Evolutionary conservation across 2,797 vertebrate species (phyloP), one percentile per base, ranked within the genome.

Genomic region (Otolemur crassicaudatus): DNA sequence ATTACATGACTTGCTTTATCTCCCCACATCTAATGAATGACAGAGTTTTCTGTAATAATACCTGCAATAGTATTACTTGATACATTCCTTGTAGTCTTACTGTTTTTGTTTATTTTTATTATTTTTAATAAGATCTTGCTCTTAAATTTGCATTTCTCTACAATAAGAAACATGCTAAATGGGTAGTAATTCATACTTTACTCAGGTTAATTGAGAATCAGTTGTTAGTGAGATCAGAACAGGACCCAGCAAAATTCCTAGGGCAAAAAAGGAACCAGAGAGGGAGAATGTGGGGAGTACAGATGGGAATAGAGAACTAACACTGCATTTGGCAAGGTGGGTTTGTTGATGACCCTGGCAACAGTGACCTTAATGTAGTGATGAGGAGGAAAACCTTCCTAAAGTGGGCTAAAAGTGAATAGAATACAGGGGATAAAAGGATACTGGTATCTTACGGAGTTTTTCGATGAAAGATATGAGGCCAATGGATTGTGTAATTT

Each of bases 141-240:
- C 93, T 77, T 94, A 89, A 96, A 77, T 96, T 95, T 91, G 25
- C 3, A 20, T 95, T 92, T 95, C 75, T 95, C 63, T 94, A 70
- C 75, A 76, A 61, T 46, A 94, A 81, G 25, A 10, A 92, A 19
- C 13, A 9, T 60, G 12, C 27, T 77, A 77, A 92, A 53, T 67
- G n/a, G 86, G 65, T 87, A 91, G 17, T 19, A 63, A 88, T 92
- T 53, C 82, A 70, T 58, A 70, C 27, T 96, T 92, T 70, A 79
- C 70, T 86, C 11, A 56, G 34, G 1, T 63, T 88, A 63, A 43
- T 76, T 75, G 90, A 95, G 75, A 91, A 61, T 75, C 27, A 58
- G 19, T 83, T 90, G 25, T 75, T 63, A 79, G 4, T 46, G 58
- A 95, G 40, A 60, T 67, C 17, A 76, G 60, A 75, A 43, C 16